Evolutionary conservation across 2,113 vertebrate species (phyloP).

Genomic region (Gopherus evgoodei): DNA sequence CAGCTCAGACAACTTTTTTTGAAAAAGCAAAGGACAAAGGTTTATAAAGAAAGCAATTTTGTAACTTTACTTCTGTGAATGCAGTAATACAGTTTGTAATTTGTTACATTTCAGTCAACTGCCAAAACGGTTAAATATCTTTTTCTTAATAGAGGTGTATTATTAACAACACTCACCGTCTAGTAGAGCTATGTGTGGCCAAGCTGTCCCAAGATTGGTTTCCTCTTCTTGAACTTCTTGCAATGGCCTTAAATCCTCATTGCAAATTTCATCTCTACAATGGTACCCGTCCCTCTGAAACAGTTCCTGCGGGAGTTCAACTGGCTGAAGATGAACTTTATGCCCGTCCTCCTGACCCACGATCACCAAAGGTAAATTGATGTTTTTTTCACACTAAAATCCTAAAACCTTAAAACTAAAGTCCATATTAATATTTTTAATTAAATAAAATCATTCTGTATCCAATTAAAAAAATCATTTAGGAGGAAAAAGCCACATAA

Average conservation of each 20-base stretch:
- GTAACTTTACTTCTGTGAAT: background rate
- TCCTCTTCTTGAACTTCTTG: slow-evolving; percentile 98
- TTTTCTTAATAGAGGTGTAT: slow-evolving; percentile 92
- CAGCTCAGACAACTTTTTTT: background rate
- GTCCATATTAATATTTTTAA: background rate
- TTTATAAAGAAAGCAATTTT: background rate
- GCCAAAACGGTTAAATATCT: background rate
- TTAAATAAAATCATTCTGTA: background rate
- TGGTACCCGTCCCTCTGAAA: slow-evolving; percentile 98
- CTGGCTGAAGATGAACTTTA: slow-evolving; percentile 97
- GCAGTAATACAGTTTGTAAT: background rate
- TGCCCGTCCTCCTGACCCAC: slow-evolving; percentile 96
- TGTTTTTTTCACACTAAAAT: slow-evolving; percentile 39
- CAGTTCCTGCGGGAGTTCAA: slow-evolving; percentile 95
- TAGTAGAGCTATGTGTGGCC: slow-evolving; percentile 98
- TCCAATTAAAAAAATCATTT: background rate
- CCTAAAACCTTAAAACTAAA: background rate
- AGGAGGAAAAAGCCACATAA: background rate
- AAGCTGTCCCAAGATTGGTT: slow-evolving; percentile 99
- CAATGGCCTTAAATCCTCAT: slow-evolving; percentile 99
- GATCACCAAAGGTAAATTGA: slow-evolving; percentile 92
- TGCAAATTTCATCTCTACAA: slow-evolving; percentile 99
- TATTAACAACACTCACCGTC: slow-evolving; percentile 98
- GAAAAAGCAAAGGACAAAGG: background rate
- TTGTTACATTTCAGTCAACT: background rate